Conservation (phyloP, 2,888 invertebrate genomes). For the Drosophila maculinotata region DNA sequence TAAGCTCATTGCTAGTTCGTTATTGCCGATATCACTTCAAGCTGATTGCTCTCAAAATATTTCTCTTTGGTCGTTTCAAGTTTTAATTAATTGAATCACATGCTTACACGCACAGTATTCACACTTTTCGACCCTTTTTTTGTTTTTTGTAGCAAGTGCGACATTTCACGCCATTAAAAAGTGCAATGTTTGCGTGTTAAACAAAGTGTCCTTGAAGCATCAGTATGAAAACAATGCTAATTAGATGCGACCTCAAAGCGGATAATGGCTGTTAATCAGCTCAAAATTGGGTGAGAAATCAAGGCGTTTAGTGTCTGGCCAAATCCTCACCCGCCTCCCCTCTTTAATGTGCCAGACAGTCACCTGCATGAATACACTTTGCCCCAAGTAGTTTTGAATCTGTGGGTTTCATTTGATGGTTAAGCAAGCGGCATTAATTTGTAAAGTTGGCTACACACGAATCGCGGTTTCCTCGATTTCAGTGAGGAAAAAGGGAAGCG, state of each 20-base stretch:
- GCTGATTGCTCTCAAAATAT: conserved; percentile 32
- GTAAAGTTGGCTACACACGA: conserved; percentile 50
- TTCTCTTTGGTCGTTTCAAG: conserved; percentile 26
- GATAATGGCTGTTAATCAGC: conserved; percentile 64
- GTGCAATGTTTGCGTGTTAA: conserved; percentile 5
- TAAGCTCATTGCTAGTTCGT: conserved; percentile 36
- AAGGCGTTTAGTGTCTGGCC: conserved; percentile 47
- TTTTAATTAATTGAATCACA: conserved; percentile 64
- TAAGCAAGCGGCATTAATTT: conserved; percentile 66
- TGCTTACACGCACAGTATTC: conserved; percentile 23
- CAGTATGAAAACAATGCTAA: conserved; percentile 52
- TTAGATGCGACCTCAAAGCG: conserved; percentile 45
- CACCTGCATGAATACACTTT: conserved; percentile 30
- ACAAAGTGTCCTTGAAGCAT: conserved; percentile 22
- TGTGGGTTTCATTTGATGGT: conserved; percentile 60
- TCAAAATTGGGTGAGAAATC: conserved; percentile 67
- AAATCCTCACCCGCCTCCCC: neutral
- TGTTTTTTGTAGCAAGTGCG: conserved; percentile 52
- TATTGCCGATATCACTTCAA: conserved; percentile 8
- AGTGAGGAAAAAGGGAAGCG: neutral
- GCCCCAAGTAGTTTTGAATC: conserved; percentile 34
- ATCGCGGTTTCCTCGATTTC: conserved; percentile 66
- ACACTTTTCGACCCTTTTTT: conserved; percentile 22
- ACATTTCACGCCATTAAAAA: conserved; percentile 44
- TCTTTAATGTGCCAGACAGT: conserved; percentile 22